A percentile compares a stretch with the other conserved stretches of the same genome.
These are phyloP conservation scores for Hirtodrosophila cameraria DNA, from an alignment of 2,888 invertebrate species.

Conservation along the genomic window DNA sequence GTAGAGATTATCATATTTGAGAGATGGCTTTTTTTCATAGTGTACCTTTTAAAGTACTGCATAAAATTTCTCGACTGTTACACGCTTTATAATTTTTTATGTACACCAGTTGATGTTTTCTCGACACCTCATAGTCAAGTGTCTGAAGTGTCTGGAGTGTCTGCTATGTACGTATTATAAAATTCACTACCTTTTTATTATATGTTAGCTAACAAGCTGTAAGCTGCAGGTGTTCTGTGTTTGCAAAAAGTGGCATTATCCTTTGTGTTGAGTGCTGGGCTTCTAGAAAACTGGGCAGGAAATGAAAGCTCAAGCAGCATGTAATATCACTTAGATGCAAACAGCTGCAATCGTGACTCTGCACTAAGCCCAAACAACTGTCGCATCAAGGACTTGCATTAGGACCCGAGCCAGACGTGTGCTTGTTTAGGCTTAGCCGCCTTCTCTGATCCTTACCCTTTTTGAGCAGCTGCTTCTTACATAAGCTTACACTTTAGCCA, in stretches of 20 bases:
- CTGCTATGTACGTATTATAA: neutral
- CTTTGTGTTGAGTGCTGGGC: slow-evolving; percentile 8
- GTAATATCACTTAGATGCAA: slow-evolving; percentile 65
- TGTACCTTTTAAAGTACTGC: neutral
- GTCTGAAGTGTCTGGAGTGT: slow-evolving; percentile 4
- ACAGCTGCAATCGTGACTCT: slow-evolving; percentile 41
- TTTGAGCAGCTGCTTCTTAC: slow-evolving; percentile 43
- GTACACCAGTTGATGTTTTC: neutral
- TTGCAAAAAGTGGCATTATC: slow-evolving; percentile 20
- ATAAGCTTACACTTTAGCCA: slow-evolving; percentile 41
- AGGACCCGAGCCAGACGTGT: slow-evolving; percentile 2
- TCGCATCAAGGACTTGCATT: slow-evolving; percentile 10
- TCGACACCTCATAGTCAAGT: neutral
- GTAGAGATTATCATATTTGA: too few species aligned
- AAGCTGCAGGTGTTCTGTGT: slow-evolving; percentile 10
- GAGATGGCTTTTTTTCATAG: neutral
- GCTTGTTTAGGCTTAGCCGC: neutral
- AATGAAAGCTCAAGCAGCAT: slow-evolving; percentile 46
- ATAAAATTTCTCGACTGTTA: too few species aligned
- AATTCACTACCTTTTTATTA: neutral
- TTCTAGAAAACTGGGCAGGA: slow-evolving; percentile 11
- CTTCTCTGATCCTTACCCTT: neutral
- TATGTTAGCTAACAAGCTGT: slow-evolving; percentile 8
- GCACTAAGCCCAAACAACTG: slow-evolving; percentile 25
- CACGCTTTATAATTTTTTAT: too few species aligned